Evolutionary conservation across 30 jellyfish, hydroid and myxozoan species (phyloP).

Genomic region (Calvadosia cruxmelitensis): DNA sequence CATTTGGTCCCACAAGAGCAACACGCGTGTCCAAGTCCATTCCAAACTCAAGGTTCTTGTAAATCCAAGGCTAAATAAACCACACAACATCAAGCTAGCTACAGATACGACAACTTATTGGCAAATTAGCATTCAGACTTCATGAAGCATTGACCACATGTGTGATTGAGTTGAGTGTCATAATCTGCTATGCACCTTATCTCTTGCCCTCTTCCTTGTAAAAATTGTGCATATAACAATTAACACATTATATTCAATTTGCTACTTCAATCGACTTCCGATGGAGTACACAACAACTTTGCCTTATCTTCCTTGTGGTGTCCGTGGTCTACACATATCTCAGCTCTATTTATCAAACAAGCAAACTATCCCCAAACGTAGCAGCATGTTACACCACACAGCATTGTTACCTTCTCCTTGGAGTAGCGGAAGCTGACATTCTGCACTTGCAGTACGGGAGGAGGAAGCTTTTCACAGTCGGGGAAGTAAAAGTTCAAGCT

Average conservation of each 20-base stretch:
- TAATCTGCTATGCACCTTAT: not conserved
- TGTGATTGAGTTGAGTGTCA: too few relatives aligned
- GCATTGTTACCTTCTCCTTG: constrained; percentile 49
- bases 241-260: too few relatives aligned
- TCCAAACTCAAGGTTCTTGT: constrained; percentile 87
- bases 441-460: constrained; percentile 90
- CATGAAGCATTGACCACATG: too few relatives aligned
- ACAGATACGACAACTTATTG: not conserved
- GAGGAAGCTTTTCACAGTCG: constrained; percentile 94
- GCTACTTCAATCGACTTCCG: too few relatives aligned
- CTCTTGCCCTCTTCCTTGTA: constrained; percentile 2
- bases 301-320: too few relatives aligned
- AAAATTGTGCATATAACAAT: too few relatives aligned
- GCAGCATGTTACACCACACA: not conserved
- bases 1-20: constrained; percentile 97
- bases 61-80: constrained; percentile 66
- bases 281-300: too few relatives aligned
- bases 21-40: constrained; percentile 94
- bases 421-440: constrained; percentile 72
- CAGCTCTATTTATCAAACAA: too few relatives aligned
- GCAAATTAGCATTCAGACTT: too few relatives aligned
- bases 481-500: constrained; percentile 63
- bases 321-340: too few relatives aligned
- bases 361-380: too few relatives aligned
- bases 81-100: not conserved